A percentile compares a stretch with the other conserved stretches of the same genome.
phyloP scores from a whole-genome alignment of 2,113 vertebrate species.

The Sterna hirundo region DNA sequence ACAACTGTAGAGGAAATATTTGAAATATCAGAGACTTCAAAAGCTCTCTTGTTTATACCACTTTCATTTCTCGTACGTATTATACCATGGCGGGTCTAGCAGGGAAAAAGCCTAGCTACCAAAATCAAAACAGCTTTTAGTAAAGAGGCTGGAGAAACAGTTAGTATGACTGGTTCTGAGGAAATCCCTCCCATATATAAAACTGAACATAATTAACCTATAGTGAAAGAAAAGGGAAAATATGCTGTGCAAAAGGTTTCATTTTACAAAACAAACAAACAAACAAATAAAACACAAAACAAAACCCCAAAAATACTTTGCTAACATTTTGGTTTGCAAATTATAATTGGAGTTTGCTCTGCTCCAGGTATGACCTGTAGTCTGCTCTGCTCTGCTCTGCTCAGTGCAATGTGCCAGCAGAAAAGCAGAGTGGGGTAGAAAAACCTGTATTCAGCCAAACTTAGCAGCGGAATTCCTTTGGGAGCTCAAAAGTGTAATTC shows the following conservation, averaged over 20 bases:
- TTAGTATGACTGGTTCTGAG: neutral
- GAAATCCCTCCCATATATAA: neutral
- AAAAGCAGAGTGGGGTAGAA: neutral
- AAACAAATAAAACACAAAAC: neutral
- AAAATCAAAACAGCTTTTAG: neutral
- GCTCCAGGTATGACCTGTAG: neutral
- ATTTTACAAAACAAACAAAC: neutral
- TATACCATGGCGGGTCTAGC: neutral
- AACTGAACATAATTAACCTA: neutral
- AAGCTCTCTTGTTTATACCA: neutral
- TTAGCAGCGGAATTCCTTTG: neutral
- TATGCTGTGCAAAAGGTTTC: neutral
- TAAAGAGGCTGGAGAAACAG: neutral
- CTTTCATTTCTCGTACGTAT: neutral
- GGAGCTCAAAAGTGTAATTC: neutral
- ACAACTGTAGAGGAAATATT: neutral
- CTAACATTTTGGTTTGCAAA: neutral
- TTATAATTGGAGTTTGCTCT: neutral
- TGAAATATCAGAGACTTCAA: neutral
- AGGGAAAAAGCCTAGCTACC: neutral
- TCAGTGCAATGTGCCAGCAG: neutral
- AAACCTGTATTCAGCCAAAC: neutral
- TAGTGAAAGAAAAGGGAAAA: neutral
- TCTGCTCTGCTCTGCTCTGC: neutral
- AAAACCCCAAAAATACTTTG: neutral